Evolutionary conservation across 2,888 invertebrate genomes (phyloP).

Genomic region (Nematopogon swammerdamellus): DNA sequence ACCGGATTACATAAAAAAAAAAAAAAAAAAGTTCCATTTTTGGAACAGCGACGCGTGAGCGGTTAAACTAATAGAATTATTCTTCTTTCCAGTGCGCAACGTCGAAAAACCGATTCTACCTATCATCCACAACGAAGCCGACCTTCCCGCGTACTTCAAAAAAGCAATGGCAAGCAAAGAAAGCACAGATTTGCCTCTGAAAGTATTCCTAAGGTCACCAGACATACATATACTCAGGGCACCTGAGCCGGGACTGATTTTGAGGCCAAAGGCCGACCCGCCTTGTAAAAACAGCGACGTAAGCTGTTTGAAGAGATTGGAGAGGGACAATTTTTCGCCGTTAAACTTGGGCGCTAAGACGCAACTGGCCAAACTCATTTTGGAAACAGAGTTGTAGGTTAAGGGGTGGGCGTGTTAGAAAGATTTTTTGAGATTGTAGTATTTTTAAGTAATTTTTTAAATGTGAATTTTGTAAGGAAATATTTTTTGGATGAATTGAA

Average conservation of each 20-base stretch:
- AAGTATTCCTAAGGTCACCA: constrained; percentile 58
- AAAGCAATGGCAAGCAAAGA: constrained; percentile 20
- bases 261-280: constrained; percentile 15
- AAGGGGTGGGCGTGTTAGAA: no score
- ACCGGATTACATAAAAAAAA: no score
- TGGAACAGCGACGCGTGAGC: no score
- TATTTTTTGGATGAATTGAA: no score
- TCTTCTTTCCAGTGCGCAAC: constrained; percentile 35
- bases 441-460: no score
- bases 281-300: not conserved
- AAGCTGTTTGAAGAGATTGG: constrained; percentile 3
- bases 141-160: constrained; percentile 52
- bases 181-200: not conserved
- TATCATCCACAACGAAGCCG: constrained; percentile 61
- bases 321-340: constrained; percentile 15
- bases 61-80: no score
- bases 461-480: no score
- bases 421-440: no score
- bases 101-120: constrained; percentile 55
- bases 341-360: constrained; percentile 39
- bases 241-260: constrained; percentile 70
- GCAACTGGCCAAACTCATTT: constrained; percentile 56
- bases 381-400: constrained; percentile 24
- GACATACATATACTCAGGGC: constrained; percentile 72
- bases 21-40: no score